phyloP scores from a whole-genome alignment of 2,888 invertebrate genomes.

The Drosophila meridiana region DNA sequence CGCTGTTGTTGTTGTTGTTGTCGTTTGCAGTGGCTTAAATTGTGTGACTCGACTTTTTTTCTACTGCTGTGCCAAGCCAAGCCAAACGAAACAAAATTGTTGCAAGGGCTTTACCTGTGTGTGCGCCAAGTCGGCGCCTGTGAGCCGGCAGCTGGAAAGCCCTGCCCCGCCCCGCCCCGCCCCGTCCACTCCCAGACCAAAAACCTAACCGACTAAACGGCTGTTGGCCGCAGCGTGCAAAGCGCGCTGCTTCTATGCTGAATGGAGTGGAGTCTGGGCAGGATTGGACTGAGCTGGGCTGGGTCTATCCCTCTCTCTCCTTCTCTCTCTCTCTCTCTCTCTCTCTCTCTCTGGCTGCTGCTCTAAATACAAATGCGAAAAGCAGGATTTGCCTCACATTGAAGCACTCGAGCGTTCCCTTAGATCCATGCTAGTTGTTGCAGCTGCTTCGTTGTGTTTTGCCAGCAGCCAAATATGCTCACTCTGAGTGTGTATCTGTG shows the following conservation, averaged over 20 bases:
- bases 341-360: conserved; percentile 7
- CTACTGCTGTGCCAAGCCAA: conserved; percentile 18
- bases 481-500: conserved; percentile 9
- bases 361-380: conserved; percentile 70
- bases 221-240: conserved; percentile 44
- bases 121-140: conserved; percentile 25
- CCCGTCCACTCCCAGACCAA: neutral
- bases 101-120: conserved; percentile 42
- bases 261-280: neutral
- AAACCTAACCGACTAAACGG: conserved; percentile 39
- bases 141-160: conserved; percentile 26
- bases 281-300: too few species aligned
- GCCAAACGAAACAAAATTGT: conserved; percentile 51
- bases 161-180: conserved; percentile 1
- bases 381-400: conserved; percentile 57
- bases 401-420: conserved; percentile 40
- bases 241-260: conserved; percentile 5
- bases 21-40: conserved; percentile 42
- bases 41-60: conserved; percentile 49
- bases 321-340: neutral
- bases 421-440: conserved; percentile 20
- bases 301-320: neutral
- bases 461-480: conserved; percentile 54
- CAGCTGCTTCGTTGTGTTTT: conserved; percentile 35
- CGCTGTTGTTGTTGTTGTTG: conserved; percentile 21